A percentile compares a stretch with the other conserved stretches of the same genome.
These are phyloP conservation scores for Cathartes aura DNA, from an alignment of 2,113 vertebrate genomes.

Conservation along the genomic window DNA sequence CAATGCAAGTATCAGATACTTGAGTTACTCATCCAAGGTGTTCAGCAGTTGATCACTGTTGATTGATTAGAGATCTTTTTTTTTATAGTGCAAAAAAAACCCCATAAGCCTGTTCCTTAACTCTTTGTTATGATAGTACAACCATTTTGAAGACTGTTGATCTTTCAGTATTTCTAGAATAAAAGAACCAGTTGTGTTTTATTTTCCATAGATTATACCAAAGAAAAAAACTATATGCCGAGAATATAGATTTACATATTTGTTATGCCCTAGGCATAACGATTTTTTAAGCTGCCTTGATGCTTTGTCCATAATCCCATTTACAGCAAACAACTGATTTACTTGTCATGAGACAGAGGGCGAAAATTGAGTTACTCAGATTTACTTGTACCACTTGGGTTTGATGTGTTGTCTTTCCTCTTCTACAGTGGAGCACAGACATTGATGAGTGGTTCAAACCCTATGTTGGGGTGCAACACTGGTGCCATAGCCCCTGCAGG, in stretches of 20 bases:
- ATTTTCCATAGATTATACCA: background rate
- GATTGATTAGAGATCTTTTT: background rate
- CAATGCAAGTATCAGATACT: background rate
- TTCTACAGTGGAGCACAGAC: conserved; percentile 90
- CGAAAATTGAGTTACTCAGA: background rate
- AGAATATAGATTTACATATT: background rate
- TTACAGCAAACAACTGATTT: background rate
- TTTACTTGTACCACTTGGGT: background rate
- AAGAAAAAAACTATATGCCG: background rate
- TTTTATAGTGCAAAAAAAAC: background rate
- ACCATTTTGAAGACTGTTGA: background rate
- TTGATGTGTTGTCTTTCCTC: conserved; percentile 74
- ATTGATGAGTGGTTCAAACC: conserved; percentile 91
- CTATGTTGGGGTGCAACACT: conserved; percentile 89
- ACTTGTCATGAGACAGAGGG: background rate
- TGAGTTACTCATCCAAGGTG: background rate
- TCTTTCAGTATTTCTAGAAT: background rate
- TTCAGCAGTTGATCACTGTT: background rate
- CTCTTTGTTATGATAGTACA: background rate
- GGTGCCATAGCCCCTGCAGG: conserved; percentile 83
- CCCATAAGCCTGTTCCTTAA: background rate
- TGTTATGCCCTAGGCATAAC: background rate
- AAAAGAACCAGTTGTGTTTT: background rate
- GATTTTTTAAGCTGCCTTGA: background rate
- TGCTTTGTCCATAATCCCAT: background rate